Evolutionary conservation across 2,113 vertebrate species (phyloP), one percentile per base, ranked within the genome.

Genomic region (Cynoglossus semilaevis): DNA sequence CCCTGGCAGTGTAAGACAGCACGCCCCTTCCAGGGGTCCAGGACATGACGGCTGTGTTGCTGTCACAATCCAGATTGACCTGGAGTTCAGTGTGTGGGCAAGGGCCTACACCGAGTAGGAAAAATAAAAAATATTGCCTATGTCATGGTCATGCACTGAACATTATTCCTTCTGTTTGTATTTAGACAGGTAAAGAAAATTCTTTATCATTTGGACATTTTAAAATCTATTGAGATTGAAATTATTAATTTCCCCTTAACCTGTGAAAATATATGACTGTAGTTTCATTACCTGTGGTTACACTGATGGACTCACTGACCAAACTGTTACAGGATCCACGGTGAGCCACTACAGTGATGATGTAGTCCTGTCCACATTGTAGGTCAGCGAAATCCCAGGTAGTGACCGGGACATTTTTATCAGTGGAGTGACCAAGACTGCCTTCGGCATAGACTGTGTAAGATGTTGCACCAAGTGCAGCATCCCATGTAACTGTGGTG

Each of bases 311-410:
- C 47, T 82, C 0, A 17, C 88, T 91, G 37, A 66, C 50, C 47
- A 56, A 16, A 70, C 90, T 89, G 55, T 16, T 19, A 15, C 92
- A 92, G 54, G 18, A 45, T 40, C 69, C 50, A 14, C 70, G 51
- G 13, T 22, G 29, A 19, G 88, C 89, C 49, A 87, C 37, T 50
- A 91, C 89, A 0, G 84, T 82, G 0, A 91, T 70, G 41, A 18
- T 78, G 73, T 91, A 92, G 49, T 77, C 73, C 67, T 89, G 85
- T 15, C 92, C 92, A 51, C 92, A 93, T 0, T 19, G 45, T 58
- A 92, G 79, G 38, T 60, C 34, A 0, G 2, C 1, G 40, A 91
- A 87, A 48, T 61, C 1, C 29, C 88, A 92, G 41, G 11, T 48
- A 16, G 83, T 85, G 58, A 87, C 85, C 0, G 13, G 17, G 58